Conservation (phyloP, 2,888 invertebrate species). For the Liopterus haemorrhoidalis region DNA sequence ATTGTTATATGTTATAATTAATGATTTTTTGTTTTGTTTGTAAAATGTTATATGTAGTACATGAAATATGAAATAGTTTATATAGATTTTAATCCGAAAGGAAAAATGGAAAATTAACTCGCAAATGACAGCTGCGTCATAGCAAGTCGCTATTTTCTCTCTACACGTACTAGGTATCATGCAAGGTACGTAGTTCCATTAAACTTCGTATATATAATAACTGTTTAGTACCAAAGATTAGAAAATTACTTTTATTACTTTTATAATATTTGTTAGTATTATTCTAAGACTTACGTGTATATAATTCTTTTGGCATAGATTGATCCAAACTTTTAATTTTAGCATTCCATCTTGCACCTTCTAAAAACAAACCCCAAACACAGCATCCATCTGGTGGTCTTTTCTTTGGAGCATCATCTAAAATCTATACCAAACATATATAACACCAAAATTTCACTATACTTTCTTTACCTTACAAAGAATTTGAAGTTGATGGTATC, state of each 20-base stretch:
- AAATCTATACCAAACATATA: slow-evolving; percentile 43
- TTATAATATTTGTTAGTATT: no score
- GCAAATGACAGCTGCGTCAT: no score
- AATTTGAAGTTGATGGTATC: slow-evolving; percentile 57
- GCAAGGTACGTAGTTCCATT: no score
- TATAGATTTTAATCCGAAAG: no score
- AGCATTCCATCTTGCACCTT: slow-evolving; percentile 72
- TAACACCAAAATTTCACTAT: slow-evolving; percentile 1
- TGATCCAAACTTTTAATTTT: slow-evolving; percentile 52
- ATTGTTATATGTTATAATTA: no score
- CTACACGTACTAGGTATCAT: no score
- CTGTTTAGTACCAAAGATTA: neutral
- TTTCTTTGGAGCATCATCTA: slow-evolving; percentile 45
- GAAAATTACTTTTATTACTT: neutral
- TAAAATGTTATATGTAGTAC: no score
- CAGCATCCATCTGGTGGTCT: slow-evolving; percentile 57
- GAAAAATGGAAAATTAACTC: no score
- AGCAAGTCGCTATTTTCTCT: no score
- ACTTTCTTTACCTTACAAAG: neutral
- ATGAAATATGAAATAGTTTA: no score
- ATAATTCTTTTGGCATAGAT: slow-evolving; percentile 61
- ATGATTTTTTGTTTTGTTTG: no score
- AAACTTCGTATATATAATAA: neutral
- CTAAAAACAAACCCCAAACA: slow-evolving; percentile 63
- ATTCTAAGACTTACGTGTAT: slow-evolving; percentile 64